Conservation (phyloP, 2,797 vertebrate species). For the Cebuella pygmaea region DNA sequence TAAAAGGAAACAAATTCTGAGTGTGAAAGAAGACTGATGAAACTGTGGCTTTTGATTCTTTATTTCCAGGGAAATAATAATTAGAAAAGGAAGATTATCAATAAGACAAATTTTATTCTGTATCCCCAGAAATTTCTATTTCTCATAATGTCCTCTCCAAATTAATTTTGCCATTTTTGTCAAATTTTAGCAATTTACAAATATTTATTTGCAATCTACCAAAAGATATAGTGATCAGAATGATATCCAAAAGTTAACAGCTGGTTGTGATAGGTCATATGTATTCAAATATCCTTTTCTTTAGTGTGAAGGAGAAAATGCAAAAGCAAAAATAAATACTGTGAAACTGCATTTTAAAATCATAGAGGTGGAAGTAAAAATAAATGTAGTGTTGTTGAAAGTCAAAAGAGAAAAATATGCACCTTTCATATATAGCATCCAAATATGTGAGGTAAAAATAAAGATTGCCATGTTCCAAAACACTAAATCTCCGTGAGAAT, state of each 20-base stretch:
- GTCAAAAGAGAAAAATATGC: not conserved
- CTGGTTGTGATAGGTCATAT: not conserved
- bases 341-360: not conserved
- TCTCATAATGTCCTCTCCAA: not conserved
- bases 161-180: not conserved
- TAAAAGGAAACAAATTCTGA: not conserved
- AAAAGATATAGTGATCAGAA: not conserved
- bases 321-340: not conserved
- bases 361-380: not conserved
- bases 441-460: not conserved
- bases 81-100: not conserved
- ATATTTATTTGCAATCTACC: not conserved
- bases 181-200: not conserved
- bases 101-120: not conserved
- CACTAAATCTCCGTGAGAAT: not conserved
- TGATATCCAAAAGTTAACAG: not conserved
- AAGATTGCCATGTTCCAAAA: not conserved
- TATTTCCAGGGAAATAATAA: slow-evolving; percentile 10
- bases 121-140: not conserved
- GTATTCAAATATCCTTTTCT: not conserved
- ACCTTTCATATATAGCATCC: not conserved
- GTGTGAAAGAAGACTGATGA: not conserved
- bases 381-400: not conserved
- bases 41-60: not conserved
- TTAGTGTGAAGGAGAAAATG: not conserved